Evolutionary conservation across 2,888 invertebrate species (phyloP).

Genomic region (Heliothis peltigera): DNA sequence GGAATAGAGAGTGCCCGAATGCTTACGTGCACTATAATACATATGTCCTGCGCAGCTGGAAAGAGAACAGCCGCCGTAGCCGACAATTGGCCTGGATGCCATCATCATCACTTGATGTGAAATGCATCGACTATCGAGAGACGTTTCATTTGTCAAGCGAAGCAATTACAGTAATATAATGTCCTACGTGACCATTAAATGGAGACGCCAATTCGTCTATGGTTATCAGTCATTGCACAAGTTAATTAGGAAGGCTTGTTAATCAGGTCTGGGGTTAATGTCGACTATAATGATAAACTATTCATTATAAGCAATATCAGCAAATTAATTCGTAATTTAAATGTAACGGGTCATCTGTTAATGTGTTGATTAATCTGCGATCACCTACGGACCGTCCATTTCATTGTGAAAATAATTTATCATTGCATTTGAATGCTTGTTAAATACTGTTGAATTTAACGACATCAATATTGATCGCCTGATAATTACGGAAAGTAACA

Average conservation of each 20-base stretch:
- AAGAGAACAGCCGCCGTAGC: no score
- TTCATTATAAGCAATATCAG: neutral
- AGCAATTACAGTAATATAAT: neutral
- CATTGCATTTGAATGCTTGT: neutral
- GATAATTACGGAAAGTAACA: neutral
- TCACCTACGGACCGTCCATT: neutral
- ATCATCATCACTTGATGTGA: no score
- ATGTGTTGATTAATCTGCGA: neutral
- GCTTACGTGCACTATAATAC: no score
- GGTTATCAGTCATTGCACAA: neutral
- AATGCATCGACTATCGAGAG: no score
- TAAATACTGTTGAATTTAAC: neutral
- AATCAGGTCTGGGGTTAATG: slow-evolving; percentile 3
- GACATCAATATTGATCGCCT: neutral
- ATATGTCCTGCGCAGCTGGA: no score
- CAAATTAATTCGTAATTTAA: neutral
- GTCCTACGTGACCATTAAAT: neutral
- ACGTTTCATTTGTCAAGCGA: no score
- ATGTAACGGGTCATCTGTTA: neutral
- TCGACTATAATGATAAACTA: neutral
- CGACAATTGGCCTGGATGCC: no score
- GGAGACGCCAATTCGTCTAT: neutral
- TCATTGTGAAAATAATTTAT: neutral
- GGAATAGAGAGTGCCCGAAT: no score
- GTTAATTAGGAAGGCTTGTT: neutral